phyloP scores from a whole-genome alignment of 1,140 invertebrate species.

The Bactericera cockerelli region DNA sequence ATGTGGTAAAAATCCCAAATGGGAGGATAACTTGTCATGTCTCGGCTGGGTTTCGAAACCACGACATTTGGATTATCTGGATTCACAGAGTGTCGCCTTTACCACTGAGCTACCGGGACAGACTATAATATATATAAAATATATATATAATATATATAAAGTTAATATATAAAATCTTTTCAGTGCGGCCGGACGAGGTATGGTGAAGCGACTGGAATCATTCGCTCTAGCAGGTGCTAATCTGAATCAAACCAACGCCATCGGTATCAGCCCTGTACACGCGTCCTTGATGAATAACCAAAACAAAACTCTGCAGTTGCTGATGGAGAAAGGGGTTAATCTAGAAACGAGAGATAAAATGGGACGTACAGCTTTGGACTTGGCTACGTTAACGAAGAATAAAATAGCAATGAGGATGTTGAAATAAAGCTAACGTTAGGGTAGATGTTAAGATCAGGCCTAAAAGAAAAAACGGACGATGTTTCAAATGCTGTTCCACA shows the following conservation, averaged over 20 bases:
- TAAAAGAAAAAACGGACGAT: too few relatives aligned
- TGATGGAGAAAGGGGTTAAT: slow-evolving; percentile 31
- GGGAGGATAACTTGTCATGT: too few relatives aligned
- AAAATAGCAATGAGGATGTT: slow-evolving; percentile 24
- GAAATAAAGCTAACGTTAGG: slow-evolving; percentile 7
- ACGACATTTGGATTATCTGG: too few relatives aligned
- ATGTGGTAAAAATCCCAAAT: too few relatives aligned
- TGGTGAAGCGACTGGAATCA: slow-evolving; percentile 38
- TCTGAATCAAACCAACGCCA: slow-evolving; percentile 38
- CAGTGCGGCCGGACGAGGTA: slow-evolving; percentile 38
- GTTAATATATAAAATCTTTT: too few relatives aligned
- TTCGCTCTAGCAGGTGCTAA: slow-evolving; percentile 44
- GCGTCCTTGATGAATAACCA: slow-evolving; percentile 34
- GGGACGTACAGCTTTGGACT: slow-evolving; percentile 32
- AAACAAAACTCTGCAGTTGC: slow-evolving; percentile 27
- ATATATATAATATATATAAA: too few relatives aligned
- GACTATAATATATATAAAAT: too few relatives aligned
- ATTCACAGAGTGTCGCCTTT: too few relatives aligned
- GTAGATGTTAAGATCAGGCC: too few relatives aligned
- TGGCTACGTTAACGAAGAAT: slow-evolving; percentile 27
- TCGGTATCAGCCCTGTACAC: slow-evolving; percentile 43
- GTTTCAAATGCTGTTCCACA: too few relatives aligned
- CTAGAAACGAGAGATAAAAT: slow-evolving; percentile 28
- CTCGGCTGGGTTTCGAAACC: too few relatives aligned
- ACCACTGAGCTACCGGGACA: too few relatives aligned